Evolutionary conservation across 2,888 invertebrate species (phyloP), one percentile per base, ranked within the genome.

Genomic region (Mallateleia sp.): DNA sequence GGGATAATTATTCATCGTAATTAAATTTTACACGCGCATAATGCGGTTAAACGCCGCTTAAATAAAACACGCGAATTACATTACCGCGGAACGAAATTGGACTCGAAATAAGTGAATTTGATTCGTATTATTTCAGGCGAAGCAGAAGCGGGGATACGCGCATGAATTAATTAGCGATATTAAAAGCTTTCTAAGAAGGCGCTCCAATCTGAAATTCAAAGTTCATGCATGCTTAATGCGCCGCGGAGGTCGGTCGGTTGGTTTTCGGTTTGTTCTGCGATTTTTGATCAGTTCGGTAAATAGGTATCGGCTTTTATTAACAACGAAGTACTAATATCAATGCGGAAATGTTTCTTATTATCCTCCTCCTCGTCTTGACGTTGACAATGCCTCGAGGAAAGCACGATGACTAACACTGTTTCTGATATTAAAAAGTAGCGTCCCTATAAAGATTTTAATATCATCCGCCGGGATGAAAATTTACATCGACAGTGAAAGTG

Each of bases 381-480:
- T 80, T 86, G 81, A 79, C 82, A 87, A 72, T 79, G 75, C 67
- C 74, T 67, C 38, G 54, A 22, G 64, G 60, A 75, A 45, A 89
- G 87, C 85, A 90, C 91, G 91, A 92, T 92, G 93, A 92, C 92
- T 89, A 88, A 92, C 92, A 92, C 91, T 90, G 91, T 92, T 93
- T 91, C 89, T 90, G 92, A 93, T 93, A 93, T 93, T 93, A 93
- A 93, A 93, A 91, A 91, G 90, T 88, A 89, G 88, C 90, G 87
- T 91, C 91, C 90, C 89, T 78, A 79, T 74, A 82, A 82, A 89
- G 89, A 91, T 89, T 92, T 92, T 93, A 92, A 92, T 92, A 91
- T 92, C 91, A 77, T 85, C 89, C 90, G 88, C 9, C 84, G 71
- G 75, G 91, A 90, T 91, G 89, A 90, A 90, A 92, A 93, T 93